These are phyloP conservation scores for Mionectes olivaceus DNA, from an alignment of 2,797 vertebrate species.

Conservation along the genomic window DNA sequence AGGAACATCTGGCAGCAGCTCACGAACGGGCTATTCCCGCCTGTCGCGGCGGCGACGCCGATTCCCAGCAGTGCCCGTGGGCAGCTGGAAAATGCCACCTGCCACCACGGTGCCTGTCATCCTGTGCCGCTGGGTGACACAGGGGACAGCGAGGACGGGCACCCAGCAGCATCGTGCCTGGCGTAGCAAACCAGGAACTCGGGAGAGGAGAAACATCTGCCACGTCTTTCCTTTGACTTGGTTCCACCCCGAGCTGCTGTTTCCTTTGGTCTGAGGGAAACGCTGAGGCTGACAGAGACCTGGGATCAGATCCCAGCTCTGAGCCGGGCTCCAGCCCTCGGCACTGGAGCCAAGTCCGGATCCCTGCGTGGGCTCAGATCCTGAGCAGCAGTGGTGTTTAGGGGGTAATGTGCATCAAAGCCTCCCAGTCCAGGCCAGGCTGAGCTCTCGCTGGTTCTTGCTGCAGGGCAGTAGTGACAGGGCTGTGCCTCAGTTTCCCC, in stretches of 20 bases:
- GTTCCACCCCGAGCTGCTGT: neutral
- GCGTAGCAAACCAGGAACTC: accelerated
- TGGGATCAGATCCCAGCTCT: neutral
- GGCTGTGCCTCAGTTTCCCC: neutral
- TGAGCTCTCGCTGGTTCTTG: accelerated
- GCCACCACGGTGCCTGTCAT: accelerated
- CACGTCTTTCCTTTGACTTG: neutral
- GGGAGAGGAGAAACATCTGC: slow-evolving; percentile 32
- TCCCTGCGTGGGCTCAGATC: neutral
- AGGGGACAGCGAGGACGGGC: accelerated
- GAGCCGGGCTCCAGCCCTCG: neutral
- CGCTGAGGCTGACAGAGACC: neutral
- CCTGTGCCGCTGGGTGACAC: accelerated
- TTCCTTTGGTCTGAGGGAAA: neutral
- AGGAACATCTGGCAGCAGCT: slow-evolving; percentile 40
- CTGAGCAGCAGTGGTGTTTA: accelerated
- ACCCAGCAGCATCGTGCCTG: accelerated
- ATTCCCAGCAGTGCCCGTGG: accelerated
- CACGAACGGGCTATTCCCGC: neutral
- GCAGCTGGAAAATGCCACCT: slow-evolving; percentile 7
- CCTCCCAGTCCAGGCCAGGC: accelerated
- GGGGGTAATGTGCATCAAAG: neutral
- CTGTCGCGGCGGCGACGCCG: accelerated
- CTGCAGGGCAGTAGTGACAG: neutral
- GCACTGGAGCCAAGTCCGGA: neutral